These are phyloP conservation scores for Luscinia luscinia DNA, from an alignment of 2,797 vertebrate species.

Conservation along the genomic window DNA sequence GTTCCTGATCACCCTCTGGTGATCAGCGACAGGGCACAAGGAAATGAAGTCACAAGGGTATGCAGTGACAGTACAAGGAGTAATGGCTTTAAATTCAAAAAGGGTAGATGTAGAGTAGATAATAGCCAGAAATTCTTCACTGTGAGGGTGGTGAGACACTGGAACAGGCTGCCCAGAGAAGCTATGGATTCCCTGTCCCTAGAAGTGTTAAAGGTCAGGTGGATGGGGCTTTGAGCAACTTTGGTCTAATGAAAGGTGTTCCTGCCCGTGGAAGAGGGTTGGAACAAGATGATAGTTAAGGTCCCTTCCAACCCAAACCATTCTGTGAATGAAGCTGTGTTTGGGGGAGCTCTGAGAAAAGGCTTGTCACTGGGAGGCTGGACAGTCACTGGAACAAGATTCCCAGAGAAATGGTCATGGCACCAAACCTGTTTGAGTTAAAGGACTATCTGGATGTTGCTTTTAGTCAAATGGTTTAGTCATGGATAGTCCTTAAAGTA, in stretches of 20 bases:
- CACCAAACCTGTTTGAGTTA: neutral
- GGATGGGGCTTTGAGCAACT: neutral
- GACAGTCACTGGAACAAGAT: neutral
- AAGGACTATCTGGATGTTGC: neutral
- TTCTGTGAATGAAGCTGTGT: neutral
- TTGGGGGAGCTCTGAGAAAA: neutral
- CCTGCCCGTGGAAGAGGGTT: neutral
- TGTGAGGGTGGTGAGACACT: neutral
- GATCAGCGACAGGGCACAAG: accelerated
- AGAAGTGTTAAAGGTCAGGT: neutral
- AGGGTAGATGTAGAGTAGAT: neutral
- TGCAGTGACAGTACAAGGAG: neutral
- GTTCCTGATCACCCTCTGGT: neutral
- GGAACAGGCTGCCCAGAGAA: neutral
- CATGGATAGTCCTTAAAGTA: neutral
- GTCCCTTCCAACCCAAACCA: neutral
- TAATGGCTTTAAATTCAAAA: neutral
- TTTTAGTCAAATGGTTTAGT: neutral
- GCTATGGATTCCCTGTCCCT: neutral
- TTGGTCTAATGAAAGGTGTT: neutral
- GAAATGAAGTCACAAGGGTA: neutral
- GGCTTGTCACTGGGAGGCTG: neutral
- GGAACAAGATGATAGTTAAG: neutral
- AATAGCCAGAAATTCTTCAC: neutral
- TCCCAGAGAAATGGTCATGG: neutral